phyloP scores from a whole-genome alignment of 2,797 vertebrate genomes.

The Phoebastria nigripes region DNA sequence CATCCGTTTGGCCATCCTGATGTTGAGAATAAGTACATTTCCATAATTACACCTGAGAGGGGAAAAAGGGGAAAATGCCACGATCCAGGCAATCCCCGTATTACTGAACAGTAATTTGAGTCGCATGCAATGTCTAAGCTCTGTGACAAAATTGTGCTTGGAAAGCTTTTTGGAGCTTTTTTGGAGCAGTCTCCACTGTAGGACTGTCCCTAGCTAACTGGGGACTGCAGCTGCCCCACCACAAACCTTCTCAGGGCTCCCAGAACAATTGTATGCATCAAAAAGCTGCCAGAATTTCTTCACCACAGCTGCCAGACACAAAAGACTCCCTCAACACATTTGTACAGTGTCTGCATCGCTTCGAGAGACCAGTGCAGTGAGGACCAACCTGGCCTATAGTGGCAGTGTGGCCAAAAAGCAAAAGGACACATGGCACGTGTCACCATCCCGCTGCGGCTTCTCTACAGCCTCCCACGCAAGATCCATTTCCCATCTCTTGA shows the following conservation, averaged over 20 bases:
- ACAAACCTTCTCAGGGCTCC: not conserved
- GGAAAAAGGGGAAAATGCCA: not conserved
- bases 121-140: not conserved
- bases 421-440: not conserved
- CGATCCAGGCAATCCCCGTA: not conserved
- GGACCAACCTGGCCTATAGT: not conserved
- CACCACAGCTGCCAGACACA: not conserved
- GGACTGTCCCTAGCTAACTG: not conserved
- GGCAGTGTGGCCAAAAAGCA: not conserved
- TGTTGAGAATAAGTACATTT: not conserved
- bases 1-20: not conserved
- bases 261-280: not conserved
- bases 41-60: not conserved
- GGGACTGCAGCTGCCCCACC: not conserved
- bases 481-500: not conserved
- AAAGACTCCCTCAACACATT: not conserved
- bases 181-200: not conserved
- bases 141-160: not conserved
- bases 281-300: not conserved
- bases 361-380: not conserved
- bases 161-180: not conserved
- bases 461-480: not conserved
- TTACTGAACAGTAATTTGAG: not conserved
- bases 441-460: fast-evolving
- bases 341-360: not conserved